Conservation (phyloP, 2,888 invertebrate species). For the Seladonia tumulorum region DNA sequence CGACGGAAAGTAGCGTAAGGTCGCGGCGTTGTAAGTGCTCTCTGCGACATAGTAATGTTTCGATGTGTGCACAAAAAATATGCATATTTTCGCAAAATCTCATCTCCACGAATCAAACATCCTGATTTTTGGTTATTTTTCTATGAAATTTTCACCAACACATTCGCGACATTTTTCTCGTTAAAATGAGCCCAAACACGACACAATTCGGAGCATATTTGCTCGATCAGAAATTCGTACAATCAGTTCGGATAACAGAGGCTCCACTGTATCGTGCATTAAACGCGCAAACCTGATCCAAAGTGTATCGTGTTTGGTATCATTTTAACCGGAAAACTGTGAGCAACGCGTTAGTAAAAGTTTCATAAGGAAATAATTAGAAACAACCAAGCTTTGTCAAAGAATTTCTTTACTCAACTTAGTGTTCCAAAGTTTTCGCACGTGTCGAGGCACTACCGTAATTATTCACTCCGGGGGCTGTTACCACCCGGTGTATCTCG, state of each 20-base stretch:
- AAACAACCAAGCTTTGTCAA: background rate
- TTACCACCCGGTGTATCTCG: background rate
- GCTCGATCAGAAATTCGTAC: too few species aligned
- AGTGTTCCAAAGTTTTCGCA: background rate
- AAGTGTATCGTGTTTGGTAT: too few species aligned
- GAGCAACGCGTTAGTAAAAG: too few species aligned
- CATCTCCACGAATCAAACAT: background rate
- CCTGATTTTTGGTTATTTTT: too few species aligned
- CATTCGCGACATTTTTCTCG: too few species aligned
- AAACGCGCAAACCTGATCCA: too few species aligned
- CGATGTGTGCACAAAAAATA: background rate
- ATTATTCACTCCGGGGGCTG: constrained; percentile 34
- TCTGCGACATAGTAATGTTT: constrained; percentile 7
- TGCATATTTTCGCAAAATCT: background rate
- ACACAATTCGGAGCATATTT: too few species aligned
- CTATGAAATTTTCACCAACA: too few species aligned
- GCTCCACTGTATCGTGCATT: too few species aligned
- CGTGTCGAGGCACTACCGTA: background rate
- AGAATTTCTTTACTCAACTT: background rate
- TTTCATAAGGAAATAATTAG: too few species aligned
- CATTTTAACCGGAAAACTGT: too few species aligned
- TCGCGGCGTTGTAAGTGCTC: constrained; percentile 27
- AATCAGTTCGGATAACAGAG: background rate
- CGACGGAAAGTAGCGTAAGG: constrained; percentile 44
- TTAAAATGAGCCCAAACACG: too few species aligned